These are phyloP conservation scores for Drosophila kanapiae DNA, from an alignment of 1,140 invertebrate species.

Conservation along the genomic window DNA sequence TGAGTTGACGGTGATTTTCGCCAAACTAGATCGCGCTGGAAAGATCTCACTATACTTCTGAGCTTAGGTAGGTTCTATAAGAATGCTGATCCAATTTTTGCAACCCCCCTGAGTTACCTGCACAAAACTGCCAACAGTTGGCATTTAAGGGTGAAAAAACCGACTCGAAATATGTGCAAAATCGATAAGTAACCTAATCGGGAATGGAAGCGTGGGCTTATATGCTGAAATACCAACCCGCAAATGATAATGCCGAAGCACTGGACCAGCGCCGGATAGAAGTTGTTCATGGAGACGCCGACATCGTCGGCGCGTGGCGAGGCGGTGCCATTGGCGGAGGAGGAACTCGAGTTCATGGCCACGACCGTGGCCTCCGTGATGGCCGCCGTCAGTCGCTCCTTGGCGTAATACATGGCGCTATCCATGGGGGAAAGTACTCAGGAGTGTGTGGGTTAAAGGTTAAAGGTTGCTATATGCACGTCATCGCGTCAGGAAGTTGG, in stretches of 20 bases:
- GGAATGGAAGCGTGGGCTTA: background rate
- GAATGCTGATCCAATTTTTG: background rate
- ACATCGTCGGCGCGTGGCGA: conserved; percentile 65
- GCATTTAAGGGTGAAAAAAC: background rate
- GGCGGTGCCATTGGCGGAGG: conserved; percentile 18
- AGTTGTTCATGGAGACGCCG: conserved; percentile 90
- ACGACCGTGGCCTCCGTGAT: conserved; percentile 34
- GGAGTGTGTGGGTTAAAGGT: conserved; percentile 4
- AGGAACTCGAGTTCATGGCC: conserved; percentile 30
- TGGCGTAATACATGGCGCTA: conserved; percentile 75
- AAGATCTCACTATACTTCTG: background rate
- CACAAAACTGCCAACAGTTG: background rate
- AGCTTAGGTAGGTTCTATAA: too few relatives aligned
- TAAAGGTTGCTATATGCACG: conserved; percentile 8
- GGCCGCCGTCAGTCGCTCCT: conserved; percentile 28
- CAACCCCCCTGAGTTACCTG: background rate
- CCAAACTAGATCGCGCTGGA: background rate
- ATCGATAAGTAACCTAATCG: conserved; percentile 26
- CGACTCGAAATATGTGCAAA: conserved; percentile 7
- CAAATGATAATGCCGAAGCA: conserved; percentile 96
- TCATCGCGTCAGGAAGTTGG: conserved; percentile 28
- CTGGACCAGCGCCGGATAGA: conserved; percentile 95
- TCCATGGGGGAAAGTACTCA: conserved; percentile 55
- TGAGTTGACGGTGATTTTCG: background rate
- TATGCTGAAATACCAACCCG: conserved; percentile 88